Evolutionary conservation across 2,113 vertebrate genomes (phyloP).

Genomic region (Lichenostomus cassidix): DNA sequence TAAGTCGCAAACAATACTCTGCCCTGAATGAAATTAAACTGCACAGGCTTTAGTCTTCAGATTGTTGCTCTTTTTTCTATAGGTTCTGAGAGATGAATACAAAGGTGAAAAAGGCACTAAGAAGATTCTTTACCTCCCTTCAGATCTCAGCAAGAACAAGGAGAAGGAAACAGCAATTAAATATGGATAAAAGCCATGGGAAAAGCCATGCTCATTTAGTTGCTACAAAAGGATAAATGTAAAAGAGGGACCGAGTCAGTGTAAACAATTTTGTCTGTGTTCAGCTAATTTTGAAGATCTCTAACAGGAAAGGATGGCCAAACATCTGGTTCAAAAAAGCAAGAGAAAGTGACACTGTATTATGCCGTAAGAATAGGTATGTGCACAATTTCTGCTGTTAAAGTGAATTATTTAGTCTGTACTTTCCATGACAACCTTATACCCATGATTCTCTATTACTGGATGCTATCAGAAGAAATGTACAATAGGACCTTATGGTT

Average conservation of each 20-base stretch:
- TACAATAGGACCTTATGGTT: neutral
- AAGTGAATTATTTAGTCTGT: neutral
- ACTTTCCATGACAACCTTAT: neutral
- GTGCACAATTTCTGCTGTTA: neutral
- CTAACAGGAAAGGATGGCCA: neutral
- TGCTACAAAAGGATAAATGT: neutral
- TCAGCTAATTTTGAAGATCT: neutral
- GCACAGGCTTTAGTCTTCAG: neutral
- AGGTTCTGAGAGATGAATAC: neutral
- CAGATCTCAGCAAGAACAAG: neutral
- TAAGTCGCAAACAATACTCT: neutral
- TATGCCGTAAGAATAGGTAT: neutral
- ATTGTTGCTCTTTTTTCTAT: neutral
- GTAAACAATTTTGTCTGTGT: neutral
- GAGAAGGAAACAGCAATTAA: neutral
- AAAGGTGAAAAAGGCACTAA: neutral
- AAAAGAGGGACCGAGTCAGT: neutral
- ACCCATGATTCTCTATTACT: neutral
- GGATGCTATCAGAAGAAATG: neutral
- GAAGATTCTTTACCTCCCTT: neutral
- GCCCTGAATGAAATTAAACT: neutral
- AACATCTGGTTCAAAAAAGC: neutral
- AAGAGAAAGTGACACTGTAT: neutral
- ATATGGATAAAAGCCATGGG: neutral
- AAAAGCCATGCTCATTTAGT: neutral